Evolutionary conservation across 2,113 vertebrate genomes (phyloP).

Genomic region (Bettongia penicillata): DNA sequence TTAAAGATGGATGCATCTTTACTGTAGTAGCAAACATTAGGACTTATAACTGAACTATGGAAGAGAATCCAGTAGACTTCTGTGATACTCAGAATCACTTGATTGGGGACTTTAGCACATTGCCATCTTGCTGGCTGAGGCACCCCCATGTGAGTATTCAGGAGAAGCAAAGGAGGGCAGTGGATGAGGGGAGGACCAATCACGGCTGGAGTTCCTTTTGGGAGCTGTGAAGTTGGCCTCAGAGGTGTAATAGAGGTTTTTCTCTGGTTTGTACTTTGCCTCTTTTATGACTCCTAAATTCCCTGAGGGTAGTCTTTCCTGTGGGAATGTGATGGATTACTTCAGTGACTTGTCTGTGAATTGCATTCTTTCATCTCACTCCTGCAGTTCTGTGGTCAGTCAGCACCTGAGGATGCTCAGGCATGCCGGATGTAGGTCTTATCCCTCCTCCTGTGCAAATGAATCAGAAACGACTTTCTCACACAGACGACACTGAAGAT

Average conservation of each 20-base stretch:
- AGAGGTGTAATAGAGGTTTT: not conserved
- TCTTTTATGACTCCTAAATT: not conserved
- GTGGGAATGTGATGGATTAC: not conserved
- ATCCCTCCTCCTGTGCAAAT: not conserved
- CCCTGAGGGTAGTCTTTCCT: not conserved
- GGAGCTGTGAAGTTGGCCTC: not conserved
- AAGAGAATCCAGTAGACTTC: not conserved
- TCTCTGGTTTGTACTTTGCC: not conserved
- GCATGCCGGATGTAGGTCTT: not conserved
- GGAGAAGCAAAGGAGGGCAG: not conserved
- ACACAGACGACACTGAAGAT: not conserved
- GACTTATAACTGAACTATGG: not conserved
- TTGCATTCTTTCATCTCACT: accelerated
- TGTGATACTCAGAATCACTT: not conserved
- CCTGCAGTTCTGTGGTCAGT: not conserved
- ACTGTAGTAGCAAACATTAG: not conserved
- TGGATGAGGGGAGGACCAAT: not conserved
- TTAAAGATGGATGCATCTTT: not conserved
- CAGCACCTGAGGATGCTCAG: not conserved
- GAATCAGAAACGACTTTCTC: not conserved
- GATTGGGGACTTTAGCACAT: not conserved
- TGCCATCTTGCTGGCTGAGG: not conserved
- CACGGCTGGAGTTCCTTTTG: not conserved
- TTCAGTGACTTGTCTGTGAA: not conserved
- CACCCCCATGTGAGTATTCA: not conserved